Percentiles rank a stretch among this genome's conserved stretches.
phyloP scores from a whole-genome alignment of 53 echinoderm and acorn worm species.

The Echinometra lucunter region DNA sequence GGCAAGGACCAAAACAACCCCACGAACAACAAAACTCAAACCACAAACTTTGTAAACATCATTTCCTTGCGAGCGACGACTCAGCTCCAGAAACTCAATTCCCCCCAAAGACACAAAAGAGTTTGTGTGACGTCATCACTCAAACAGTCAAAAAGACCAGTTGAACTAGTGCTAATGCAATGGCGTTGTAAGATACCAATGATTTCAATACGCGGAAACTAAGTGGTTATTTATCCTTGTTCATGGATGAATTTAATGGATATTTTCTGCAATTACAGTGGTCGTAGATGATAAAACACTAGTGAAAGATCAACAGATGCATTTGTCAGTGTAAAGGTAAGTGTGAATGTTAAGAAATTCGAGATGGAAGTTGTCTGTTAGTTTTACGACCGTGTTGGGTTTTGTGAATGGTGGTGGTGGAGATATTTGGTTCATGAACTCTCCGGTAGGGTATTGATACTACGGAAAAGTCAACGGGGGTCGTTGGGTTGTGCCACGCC shows the following conservation, averaged over 20 bases:
- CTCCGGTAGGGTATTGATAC: background rate
- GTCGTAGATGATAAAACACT: background rate
- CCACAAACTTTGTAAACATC: constrained; percentile 32
- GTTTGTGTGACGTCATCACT: constrained; percentile 30
- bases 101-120: constrained; percentile 1
- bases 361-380: background rate
- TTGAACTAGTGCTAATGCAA: background rate
- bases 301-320: background rate
- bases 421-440: constrained; percentile 20
- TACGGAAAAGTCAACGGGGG: constrained; percentile 7
- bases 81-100: background rate
- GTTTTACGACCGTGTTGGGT: background rate
- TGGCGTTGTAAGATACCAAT: background rate
- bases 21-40: background rate
- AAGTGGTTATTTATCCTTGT: background rate
- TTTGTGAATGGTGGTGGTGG: background rate
- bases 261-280: background rate
- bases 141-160: background rate
- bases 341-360: background rate
- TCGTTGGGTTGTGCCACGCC: constrained; percentile 52
- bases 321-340: background rate
- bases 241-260: background rate
- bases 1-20: background rate
- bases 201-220: background rate
- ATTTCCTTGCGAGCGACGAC: background rate